phyloP scores from a whole-genome alignment of 1,140 invertebrate genomes.

The Rhizoglyphus robini region DNA sequence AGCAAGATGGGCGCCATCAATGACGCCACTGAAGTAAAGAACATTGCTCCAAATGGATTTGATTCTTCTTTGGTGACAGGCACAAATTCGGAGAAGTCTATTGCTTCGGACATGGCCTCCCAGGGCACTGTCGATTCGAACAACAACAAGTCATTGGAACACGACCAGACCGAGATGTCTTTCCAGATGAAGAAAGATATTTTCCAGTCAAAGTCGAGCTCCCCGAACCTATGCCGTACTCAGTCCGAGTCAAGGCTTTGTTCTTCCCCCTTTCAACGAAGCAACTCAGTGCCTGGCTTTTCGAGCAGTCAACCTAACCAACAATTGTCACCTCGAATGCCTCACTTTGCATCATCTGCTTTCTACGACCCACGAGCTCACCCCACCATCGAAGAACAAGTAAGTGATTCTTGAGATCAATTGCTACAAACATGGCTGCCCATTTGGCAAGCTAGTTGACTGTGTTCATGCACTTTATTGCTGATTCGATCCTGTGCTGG shows the following conservation, averaged over 20 bases:
- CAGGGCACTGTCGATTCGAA: not conserved
- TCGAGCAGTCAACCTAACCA: not conserved
- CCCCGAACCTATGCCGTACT: not conserved
- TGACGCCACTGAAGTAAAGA: not conserved
- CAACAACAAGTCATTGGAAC: not conserved
- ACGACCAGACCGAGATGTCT: not conserved
- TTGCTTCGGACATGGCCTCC: not conserved
- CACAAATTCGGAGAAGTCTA: not conserved
- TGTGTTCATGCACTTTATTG: too few relatives aligned
- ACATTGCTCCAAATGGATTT: not conserved
- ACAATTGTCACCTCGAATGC: not conserved
- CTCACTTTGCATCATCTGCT: constrained; percentile 4
- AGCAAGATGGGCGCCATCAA: not conserved
- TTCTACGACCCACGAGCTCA: constrained; percentile 15
- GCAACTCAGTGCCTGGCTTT: not conserved
- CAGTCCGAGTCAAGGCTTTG: not conserved
- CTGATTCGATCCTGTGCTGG: too few relatives aligned
- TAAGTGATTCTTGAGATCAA: not conserved
- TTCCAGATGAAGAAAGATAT: not conserved
- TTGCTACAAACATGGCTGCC: too few relatives aligned
- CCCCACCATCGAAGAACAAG: constrained; percentile 13
- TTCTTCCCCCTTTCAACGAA: constrained; percentile 6
- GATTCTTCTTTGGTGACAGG: not conserved
- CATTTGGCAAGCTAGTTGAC: not conserved
- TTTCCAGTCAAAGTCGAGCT: not conserved